phyloP scores from a whole-genome alignment of 2,113 vertebrate genomes.

The Sylvilagus bachmani region DNA sequence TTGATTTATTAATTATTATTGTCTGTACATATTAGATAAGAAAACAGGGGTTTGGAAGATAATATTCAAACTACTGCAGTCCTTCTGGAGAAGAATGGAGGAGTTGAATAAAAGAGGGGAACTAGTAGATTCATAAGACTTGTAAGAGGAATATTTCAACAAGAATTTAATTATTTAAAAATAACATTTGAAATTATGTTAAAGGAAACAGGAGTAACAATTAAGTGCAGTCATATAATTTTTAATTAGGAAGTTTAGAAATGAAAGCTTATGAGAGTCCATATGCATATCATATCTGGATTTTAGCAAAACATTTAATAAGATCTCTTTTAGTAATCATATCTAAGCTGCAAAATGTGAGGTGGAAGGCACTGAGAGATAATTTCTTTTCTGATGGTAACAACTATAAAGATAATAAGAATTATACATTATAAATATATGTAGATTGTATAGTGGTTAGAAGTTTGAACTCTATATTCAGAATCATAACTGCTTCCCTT shows the following conservation, averaged over 20 bases:
- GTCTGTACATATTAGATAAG: constrained; percentile 20
- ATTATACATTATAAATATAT: neutral
- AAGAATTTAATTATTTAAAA: constrained; percentile 26
- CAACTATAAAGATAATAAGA: neutral
- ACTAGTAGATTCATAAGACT: neutral
- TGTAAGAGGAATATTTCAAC: neutral
- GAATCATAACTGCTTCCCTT: neutral
- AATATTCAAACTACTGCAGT: neutral
- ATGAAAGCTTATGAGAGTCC: neutral
- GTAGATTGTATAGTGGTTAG: neutral
- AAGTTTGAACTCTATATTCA: neutral
- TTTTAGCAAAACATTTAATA: constrained; percentile 5
- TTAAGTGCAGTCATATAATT: neutral
- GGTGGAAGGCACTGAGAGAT: neutral
- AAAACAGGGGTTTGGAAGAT: neutral
- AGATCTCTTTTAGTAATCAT: neutral
- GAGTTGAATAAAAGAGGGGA: neutral
- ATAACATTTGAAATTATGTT: neutral
- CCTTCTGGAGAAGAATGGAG: neutral
- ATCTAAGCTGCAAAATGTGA: neutral
- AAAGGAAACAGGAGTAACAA: neutral
- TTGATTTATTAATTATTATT: neutral
- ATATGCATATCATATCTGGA: neutral
- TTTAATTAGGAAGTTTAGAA: neutral
- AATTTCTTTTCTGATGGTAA: neutral